Evolutionary conservation across 2,113 vertebrate species (phyloP).

Genomic region (Phocoena phocoena): DNA sequence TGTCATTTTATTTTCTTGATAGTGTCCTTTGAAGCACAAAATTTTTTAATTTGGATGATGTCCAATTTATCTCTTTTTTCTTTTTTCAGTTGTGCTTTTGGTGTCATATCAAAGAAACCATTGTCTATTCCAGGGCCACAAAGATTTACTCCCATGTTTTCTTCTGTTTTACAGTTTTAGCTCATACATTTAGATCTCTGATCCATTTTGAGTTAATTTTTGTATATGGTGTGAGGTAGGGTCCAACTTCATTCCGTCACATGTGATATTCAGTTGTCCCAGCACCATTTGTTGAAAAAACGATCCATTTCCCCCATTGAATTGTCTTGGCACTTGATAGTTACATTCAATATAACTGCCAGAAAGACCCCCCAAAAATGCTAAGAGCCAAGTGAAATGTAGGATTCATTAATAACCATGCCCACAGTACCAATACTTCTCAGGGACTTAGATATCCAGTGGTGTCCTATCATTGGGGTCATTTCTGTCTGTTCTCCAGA

Average conservation of each 20-base stretch:
- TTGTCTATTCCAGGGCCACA: background rate
- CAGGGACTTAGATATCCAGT: background rate
- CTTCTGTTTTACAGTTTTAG: background rate
- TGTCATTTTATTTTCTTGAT: background rate
- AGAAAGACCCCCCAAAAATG: background rate
- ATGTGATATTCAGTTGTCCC: background rate
- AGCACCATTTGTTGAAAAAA: background rate
- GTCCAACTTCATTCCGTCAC: background rate
- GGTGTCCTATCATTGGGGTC: background rate
- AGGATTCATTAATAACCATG: background rate
- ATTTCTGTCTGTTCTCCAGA: background rate
- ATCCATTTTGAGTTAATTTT: background rate
- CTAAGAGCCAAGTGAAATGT: background rate
- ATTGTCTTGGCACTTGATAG: background rate
- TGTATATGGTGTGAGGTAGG: background rate
- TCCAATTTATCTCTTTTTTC: background rate
- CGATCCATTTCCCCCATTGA: background rate
- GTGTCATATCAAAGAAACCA: background rate
- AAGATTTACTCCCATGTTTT: background rate
- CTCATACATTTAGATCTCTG: background rate
- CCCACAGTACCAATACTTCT: too few relatives aligned
- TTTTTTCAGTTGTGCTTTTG: background rate
- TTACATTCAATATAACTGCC: background rate
- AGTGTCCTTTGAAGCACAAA: background rate
- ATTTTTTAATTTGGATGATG: background rate